Evolutionary conservation across 2,113 vertebrate species (phyloP), one percentile per base, ranked within the genome.

Genomic region (Seriola dumerili): DNA sequence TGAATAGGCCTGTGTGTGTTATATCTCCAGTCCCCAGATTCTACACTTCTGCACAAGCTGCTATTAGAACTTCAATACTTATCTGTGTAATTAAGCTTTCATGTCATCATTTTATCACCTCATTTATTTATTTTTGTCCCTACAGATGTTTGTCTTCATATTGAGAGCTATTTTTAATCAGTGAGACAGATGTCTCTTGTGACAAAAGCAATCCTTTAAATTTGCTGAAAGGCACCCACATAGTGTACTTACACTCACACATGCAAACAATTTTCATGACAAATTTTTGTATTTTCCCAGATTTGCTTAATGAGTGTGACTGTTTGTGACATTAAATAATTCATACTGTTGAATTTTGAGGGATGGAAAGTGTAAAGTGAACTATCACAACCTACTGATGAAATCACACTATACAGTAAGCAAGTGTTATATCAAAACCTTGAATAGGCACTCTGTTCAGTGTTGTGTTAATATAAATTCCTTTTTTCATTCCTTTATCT

Each of bases 21-120:
- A 61, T n/a, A 46, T 57, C 71, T 61, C 73, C 29, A 57, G 21
- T 64, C 55, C 42, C 68, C 68, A 67, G 25, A 54, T 73, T 82
- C 40, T 63, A 70, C 21, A 76, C 78, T 72, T 83, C 62, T 83
- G 63, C 57, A 79, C 40, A 86, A 54, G 71, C 84, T 76, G 59
- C 65, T 70, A 61, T 66, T 89, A 91, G 66, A 91, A 81, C 91
- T 87, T 66, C 58, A 44, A 44, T 91, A 91, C 91, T 81, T 78
- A 85, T 92, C 80, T 86, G 70, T 88, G 87, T 92, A 89, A 93
- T 94, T 94, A 79, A 94, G 94, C 94, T 93, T 92, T 89, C 79
- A 74, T 86, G 79, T 85, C 85, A 65, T 85, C 23, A 78, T 86
- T 87, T 84, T 58, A 76, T 88, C 88, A 84, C 87, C 71, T 81